Evolutionary conservation across 1,140 invertebrate species (phyloP).

Genomic region (Platorchestia sp.): DNA sequence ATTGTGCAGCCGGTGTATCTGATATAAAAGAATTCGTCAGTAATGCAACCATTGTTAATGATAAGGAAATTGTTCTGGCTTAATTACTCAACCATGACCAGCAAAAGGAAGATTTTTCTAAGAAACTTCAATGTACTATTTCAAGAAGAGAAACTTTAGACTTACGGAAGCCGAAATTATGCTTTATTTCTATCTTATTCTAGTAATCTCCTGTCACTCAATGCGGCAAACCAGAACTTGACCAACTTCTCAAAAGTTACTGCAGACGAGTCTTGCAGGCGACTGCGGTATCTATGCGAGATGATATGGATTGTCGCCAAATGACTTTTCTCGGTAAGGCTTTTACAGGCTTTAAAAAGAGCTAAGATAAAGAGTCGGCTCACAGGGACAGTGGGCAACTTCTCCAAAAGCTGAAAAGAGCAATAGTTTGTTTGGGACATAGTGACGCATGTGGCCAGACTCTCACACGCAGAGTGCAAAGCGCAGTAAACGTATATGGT

Average conservation of each 20-base stretch:
- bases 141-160: too few species aligned
- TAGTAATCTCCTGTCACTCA: background rate
- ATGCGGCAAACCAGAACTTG: background rate
- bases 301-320: background rate
- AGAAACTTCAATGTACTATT: too few species aligned
- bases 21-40: too few species aligned
- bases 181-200: too few species aligned
- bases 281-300: background rate
- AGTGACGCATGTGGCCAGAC: background rate
- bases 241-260: background rate
- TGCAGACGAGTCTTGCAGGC: background rate
- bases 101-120: too few species aligned
- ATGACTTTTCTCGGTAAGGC: background rate
- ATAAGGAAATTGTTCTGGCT: too few species aligned
- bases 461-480: background rate
- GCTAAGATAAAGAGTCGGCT: background rate
- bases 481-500: background rate
- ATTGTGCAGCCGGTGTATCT: too few species aligned
- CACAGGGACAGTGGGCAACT: background rate
- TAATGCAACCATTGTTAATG: too few species aligned
- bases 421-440: background rate
- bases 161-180: too few species aligned
- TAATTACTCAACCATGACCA: too few species aligned
- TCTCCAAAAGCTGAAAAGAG: background rate
- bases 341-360: background rate